Percentiles rank a stretch among this genome's conserved stretches.
These are phyloP conservation scores for Lepidochitona cinerea DNA, from an alignment of 2,888 invertebrate species.

Conservation along the genomic window DNA sequence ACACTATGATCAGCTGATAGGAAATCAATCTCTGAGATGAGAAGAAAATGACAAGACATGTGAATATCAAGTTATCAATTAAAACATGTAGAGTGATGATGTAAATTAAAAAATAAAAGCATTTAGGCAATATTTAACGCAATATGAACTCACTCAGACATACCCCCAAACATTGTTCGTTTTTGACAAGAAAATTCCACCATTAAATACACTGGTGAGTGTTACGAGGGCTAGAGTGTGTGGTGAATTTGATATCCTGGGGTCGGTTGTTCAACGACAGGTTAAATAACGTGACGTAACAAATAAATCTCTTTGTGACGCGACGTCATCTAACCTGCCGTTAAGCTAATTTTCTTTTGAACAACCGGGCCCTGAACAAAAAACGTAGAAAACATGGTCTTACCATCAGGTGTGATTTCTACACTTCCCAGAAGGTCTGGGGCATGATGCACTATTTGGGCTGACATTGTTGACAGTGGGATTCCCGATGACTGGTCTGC, in stretches of 20 bases:
- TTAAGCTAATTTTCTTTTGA: no score
- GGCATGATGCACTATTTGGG: constrained; percentile 28
- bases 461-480: neutral
- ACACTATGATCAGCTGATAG: constrained; percentile 39
- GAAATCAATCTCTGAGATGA: constrained; percentile 11
- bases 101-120: neutral
- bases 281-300: no score
- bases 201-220: no score
- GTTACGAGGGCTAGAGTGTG: no score
- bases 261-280: no score
- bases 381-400: no score
- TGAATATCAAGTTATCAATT: neutral
- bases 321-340: no score
- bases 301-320: no score
- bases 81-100: neutral
- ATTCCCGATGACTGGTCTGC: neutral
- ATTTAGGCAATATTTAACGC: neutral
- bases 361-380: no score
- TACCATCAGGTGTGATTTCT: constrained; percentile 34
- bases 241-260: no score
- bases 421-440: constrained; percentile 56
- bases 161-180: neutral
- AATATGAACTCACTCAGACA: neutral
- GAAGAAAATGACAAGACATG: no score
- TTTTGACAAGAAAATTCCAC: constrained; percentile 2